Conservation (phyloP, 2,888 invertebrate genomes). For the Calephelis perditalis region DNA sequence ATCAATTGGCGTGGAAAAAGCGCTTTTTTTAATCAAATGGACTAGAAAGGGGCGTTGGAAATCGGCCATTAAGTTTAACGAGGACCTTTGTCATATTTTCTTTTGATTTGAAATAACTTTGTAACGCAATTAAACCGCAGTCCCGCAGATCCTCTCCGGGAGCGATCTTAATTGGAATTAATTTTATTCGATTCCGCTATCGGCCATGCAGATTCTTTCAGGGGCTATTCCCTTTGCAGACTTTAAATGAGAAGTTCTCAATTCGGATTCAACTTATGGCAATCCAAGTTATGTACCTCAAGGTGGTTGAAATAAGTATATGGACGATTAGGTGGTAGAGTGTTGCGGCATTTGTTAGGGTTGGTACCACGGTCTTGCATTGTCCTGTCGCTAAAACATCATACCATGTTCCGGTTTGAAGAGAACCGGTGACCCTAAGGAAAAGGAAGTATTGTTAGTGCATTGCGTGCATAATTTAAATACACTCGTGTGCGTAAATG, state of each 20-base stretch:
- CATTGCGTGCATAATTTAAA: too few relatives aligned
- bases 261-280: too few relatives aligned
- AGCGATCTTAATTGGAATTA: slow-evolving; percentile 20
- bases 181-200: slow-evolving; percentile 15
- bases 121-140: slow-evolving; percentile 35
- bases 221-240: slow-evolving; percentile 1
- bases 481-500: too few relatives aligned
- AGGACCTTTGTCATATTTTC: slow-evolving; percentile 71
- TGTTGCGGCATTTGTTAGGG: too few relatives aligned
- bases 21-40: slow-evolving; percentile 68
- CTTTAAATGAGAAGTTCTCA: slow-evolving; percentile 2
- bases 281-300: too few relatives aligned
- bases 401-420: too few relatives aligned
- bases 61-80: slow-evolving; percentile 67
- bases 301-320: too few relatives aligned
- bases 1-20: slow-evolving; percentile 63
- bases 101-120: slow-evolving; percentile 57
- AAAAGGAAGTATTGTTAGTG: too few relatives aligned
- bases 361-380: too few relatives aligned
- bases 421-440: too few relatives aligned
- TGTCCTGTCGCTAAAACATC: too few relatives aligned
- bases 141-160: slow-evolving; percentile 18
- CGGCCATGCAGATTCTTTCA: slow-evolving; percentile 12
- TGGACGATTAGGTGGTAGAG: too few relatives aligned
- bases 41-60: slow-evolving; percentile 58